Conservation (phyloP, 53 echinoderm and acorn worm species). For the Henricia sp. region DNA sequence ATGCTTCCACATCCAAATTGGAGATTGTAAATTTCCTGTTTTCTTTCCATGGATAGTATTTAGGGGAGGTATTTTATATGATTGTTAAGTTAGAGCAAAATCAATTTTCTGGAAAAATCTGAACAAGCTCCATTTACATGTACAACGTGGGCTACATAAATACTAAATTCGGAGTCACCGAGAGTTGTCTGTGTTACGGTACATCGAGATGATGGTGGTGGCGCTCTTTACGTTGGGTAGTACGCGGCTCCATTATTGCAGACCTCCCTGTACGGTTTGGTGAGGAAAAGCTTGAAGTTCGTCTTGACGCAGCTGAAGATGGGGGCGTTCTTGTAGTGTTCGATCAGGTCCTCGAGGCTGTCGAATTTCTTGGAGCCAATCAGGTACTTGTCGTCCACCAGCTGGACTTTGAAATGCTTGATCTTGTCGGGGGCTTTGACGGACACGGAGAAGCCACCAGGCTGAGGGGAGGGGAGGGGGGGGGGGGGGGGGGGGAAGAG, state of each 20-base stretch:
- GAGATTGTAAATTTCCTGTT: no score
- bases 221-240: constrained; percentile 33
- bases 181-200: no score
- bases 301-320: constrained; percentile 84
- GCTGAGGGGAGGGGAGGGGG: constrained; percentile 63
- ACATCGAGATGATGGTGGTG: no score
- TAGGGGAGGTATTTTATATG: no score
- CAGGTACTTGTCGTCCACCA: constrained; percentile 66
- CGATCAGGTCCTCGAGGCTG: constrained; percentile 85
- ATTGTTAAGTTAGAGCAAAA: no score
- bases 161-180: no score
- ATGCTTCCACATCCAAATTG: no score
- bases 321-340: constrained; percentile 93
- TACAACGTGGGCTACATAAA: no score
- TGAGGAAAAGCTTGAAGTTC: constrained; percentile 70
- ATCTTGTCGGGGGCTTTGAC: constrained; percentile 92
- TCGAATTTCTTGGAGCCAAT: constrained; percentile 95
- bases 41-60: no score
- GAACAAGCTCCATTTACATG: no score
- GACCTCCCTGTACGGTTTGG: constrained; percentile 55
- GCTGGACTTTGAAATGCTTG: constrained; percentile 96
- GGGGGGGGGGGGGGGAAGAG: no score
- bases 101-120: no score
- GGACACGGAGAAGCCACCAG: constrained; percentile 93
- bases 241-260: constrained; percentile 52